A percentile compares a stretch with the other conserved stretches of the same genome.
These are phyloP conservation scores for Enhydra lutris DNA, from an alignment of 2,113 vertebrate species.

Conservation along the genomic window DNA sequence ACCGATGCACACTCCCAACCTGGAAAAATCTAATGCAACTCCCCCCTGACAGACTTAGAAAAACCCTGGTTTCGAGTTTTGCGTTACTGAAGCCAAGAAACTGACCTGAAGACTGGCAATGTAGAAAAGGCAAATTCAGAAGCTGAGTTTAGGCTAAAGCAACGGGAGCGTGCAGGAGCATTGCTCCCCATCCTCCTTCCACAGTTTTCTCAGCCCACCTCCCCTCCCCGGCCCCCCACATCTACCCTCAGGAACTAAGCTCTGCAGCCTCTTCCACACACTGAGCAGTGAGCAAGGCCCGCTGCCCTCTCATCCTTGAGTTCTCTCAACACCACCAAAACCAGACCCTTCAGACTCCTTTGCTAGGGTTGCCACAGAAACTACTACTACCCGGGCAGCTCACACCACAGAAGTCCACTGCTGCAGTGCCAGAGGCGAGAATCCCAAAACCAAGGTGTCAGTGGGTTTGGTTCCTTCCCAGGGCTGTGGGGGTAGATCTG, in stretches of 20 bases:
- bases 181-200: background rate
- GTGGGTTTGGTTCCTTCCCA: background rate
- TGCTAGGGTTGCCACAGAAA: background rate
- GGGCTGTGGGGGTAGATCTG: too few relatives aligned
- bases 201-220: background rate
- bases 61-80: background rate
- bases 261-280: fast-evolving
- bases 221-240: fast-evolving
- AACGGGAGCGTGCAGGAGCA: background rate
- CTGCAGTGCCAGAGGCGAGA: background rate
- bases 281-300: background rate
- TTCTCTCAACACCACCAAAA: background rate
- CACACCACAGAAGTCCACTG: background rate
- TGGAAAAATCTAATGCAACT: background rate
- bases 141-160: background rate
- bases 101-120: background rate
- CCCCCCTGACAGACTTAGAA: background rate
- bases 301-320: background rate
- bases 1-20: background rate
- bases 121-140: background rate
- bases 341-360: background rate
- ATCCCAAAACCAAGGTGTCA: background rate
- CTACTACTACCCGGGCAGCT: background rate
- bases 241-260: background rate
- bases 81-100: background rate